Evolutionary conservation across 2,888 invertebrate species (phyloP).

Genomic region (Lottia gigantea): DNA sequence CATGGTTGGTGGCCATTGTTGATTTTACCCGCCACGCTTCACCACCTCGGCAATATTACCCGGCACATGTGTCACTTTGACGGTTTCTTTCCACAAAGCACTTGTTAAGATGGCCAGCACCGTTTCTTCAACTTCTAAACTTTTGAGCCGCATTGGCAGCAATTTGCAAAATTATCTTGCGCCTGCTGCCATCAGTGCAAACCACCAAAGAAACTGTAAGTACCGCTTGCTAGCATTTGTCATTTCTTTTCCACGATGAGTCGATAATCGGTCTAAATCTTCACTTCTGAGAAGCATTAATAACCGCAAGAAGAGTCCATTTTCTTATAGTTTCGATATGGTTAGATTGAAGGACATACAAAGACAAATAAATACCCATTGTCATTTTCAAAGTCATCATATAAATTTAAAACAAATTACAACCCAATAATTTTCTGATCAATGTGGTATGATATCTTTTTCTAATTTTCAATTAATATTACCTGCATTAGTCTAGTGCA

Average conservation of each 20-base stretch:
- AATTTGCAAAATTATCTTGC: slow-evolving; percentile 50
- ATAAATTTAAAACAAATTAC: too few species aligned
- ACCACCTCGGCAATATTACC: slow-evolving; percentile 9
- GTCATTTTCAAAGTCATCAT: too few species aligned
- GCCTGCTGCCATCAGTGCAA: slow-evolving; percentile 43
- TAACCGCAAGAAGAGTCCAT: too few species aligned
- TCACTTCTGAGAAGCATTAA: too few species aligned
- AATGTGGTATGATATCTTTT: too few species aligned
- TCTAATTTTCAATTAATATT: too few species aligned
- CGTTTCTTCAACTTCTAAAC: slow-evolving; percentile 47
- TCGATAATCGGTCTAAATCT: too few species aligned
- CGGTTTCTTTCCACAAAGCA: slow-evolving; percentile 33
- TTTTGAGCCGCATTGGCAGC: slow-evolving; percentile 48
- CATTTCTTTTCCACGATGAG: too few species aligned
- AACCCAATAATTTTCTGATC: too few species aligned
- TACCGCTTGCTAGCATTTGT: slow-evolving; percentile 22
- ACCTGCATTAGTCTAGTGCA: too few species aligned
- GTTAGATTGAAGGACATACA: background rate
- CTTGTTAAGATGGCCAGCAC: slow-evolving; percentile 55
- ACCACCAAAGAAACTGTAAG: slow-evolving; percentile 61
- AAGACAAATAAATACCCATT: background rate
- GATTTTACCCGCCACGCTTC: background rate
- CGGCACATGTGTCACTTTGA: slow-evolving; percentile 25
- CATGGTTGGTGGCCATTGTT: too few species aligned
- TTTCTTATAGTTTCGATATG: background rate